These are phyloP conservation scores for Corythaixoides concolor DNA, from an alignment of 2,113 vertebrate genomes.

Conservation along the genomic window DNA sequence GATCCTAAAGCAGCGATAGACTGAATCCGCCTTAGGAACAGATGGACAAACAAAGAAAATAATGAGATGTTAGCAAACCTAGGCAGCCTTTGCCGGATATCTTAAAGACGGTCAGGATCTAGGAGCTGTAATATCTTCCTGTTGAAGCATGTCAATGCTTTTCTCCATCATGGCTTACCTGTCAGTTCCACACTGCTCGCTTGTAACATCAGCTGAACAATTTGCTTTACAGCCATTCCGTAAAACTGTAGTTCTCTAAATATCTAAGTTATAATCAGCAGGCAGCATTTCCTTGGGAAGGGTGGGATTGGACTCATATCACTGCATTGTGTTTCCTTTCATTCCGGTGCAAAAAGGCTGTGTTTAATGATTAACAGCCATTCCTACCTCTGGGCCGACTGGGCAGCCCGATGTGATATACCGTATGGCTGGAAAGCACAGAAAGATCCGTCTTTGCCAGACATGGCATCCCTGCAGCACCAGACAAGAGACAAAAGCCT, in stretches of 20 bases:
- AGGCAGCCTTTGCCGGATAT: neutral
- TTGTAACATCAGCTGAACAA: neutral
- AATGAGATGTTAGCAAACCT: neutral
- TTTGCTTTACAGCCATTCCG: neutral
- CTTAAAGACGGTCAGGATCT: neutral
- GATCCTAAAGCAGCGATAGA: neutral
- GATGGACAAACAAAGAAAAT: neutral
- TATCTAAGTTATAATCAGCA: neutral
- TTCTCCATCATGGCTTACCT: fast-evolving
- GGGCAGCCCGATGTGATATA: neutral
- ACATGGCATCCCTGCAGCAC: neutral
- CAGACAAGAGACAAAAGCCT: slow-evolving; percentile 39
- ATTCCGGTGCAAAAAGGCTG: neutral
- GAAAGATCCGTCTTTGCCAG: neutral
- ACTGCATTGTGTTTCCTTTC: neutral
- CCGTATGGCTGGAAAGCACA: neutral
- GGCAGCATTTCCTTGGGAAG: neutral
- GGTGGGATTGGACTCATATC: neutral
- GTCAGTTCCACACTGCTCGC: neutral
- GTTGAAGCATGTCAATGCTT: neutral
- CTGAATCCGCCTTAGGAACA: neutral
- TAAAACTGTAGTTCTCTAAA: neutral
- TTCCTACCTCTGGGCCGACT: neutral
- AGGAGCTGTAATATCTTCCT: neutral
- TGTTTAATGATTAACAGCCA: neutral